A percentile compares a stretch with the other conserved stretches of the same genome.
phyloP scores from a whole-genome alignment of 2,888 invertebrate species.

The Resseliella maxima region DNA sequence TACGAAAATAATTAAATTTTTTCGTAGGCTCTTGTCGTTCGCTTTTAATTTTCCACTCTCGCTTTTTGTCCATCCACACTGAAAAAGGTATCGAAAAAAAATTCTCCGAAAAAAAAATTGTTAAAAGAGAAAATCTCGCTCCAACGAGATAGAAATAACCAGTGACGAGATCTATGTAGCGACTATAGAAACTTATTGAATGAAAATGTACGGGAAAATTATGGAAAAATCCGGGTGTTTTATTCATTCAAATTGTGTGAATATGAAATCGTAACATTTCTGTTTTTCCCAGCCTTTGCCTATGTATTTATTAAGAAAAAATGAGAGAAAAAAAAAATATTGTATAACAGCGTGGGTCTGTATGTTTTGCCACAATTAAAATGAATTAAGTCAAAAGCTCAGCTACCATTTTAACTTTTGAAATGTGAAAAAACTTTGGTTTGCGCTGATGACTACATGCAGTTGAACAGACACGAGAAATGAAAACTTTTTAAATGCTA shows the following conservation, averaged over 20 bases:
- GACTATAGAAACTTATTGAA: no score
- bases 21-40: neutral
- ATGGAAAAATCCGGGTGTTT: neutral
- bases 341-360: neutral
- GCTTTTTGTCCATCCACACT: no score
- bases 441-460: neutral
- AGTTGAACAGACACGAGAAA: neutral
- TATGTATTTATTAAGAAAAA: neutral
- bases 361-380: constrained; percentile 14
- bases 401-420: neutral
- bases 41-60: neutral
- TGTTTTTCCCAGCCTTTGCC: neutral
- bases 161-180: no score
- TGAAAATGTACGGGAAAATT: neutral
- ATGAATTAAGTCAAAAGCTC: constrained; percentile 45
- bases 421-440: neutral
- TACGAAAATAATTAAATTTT: constrained; percentile 28
- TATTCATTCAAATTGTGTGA: constrained; percentile 1
- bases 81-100: neutral
- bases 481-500: constrained; percentile 5
- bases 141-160: no score
- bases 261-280: constrained; percentile 24
- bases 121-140: neutral
- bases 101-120: neutral
- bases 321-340: no score